Evolutionary conservation across 2,797 vertebrate species (phyloP).

Genomic region (Distichodus sexfasciatus): DNA sequence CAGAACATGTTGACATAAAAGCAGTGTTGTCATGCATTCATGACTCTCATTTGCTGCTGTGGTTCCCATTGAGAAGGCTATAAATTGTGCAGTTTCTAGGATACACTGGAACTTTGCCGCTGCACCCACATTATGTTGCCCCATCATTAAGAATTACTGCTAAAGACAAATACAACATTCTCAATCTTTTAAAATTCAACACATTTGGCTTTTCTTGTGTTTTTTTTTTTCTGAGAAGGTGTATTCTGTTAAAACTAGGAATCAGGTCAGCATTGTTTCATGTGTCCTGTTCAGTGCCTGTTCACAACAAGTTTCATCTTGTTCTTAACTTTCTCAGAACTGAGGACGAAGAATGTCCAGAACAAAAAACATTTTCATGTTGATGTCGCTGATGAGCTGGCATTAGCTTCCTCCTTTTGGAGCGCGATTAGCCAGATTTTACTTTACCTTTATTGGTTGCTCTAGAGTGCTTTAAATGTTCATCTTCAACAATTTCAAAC

Average conservation of each 20-base stretch:
- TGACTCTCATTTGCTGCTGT: slow-evolving; percentile 26
- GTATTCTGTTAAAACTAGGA: not conserved
- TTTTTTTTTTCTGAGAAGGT: not conserved
- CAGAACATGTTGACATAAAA: slow-evolving; percentile 35
- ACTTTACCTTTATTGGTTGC: too few species aligned
- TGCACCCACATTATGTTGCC: not conserved
- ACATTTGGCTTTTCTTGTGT: not conserved
- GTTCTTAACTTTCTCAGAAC: not conserved
- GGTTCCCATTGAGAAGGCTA: slow-evolving; percentile 10
- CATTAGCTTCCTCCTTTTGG: not conserved
- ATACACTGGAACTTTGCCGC: slow-evolving; percentile 34
- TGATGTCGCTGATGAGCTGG: not conserved
- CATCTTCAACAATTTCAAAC: too few species aligned
- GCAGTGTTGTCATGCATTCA: not conserved
- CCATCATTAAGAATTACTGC: slow-evolving; percentile 1
- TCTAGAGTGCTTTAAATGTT: too few species aligned
- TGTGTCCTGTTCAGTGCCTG: not conserved
- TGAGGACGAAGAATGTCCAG: not conserved
- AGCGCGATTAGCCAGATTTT: not conserved
- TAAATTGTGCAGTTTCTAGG: slow-evolving; percentile 50
- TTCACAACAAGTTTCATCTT: not conserved
- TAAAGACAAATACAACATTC: not conserved
- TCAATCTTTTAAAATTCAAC: not conserved
- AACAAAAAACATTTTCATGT: too few species aligned
- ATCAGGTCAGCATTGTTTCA: not conserved